A percentile compares a stretch with the other conserved stretches of the same genome.
Evolutionary conservation across 2,113 vertebrate species (phyloP).

Genomic region (Micronycteris hirsuta): DNA sequence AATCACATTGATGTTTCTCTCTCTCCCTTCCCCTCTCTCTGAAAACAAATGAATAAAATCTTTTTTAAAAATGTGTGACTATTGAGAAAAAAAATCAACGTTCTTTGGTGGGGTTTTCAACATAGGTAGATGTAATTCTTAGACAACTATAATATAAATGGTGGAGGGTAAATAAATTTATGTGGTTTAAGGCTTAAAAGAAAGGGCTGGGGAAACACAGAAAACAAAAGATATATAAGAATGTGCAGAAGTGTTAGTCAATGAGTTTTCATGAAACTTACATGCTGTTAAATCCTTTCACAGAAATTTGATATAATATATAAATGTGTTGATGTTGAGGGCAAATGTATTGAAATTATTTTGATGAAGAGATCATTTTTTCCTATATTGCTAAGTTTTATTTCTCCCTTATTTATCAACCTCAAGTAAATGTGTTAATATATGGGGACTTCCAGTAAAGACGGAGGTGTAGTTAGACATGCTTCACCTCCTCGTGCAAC

Average conservation of each 20-base stretch:
- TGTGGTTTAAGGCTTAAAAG: not conserved
- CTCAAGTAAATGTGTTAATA: not conserved
- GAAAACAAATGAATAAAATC: too few relatives aligned
- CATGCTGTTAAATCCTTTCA: not conserved
- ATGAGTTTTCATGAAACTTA: not conserved
- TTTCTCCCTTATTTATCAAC: not conserved
- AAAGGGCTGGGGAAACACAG: not conserved
- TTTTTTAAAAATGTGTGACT: not conserved
- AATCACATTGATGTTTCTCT: too few relatives aligned
- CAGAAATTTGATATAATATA: not conserved
- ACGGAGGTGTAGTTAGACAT: too few relatives aligned
- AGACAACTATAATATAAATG: not conserved
- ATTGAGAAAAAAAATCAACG: not conserved
- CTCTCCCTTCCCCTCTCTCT: too few relatives aligned
- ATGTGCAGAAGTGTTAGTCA: not conserved
- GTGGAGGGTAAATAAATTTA: not conserved
- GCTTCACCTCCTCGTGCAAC: too few relatives aligned
- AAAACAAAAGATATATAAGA: not conserved
- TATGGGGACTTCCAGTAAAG: not conserved
- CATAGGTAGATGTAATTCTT: not conserved
- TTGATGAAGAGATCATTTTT: not conserved
- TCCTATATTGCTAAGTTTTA: not conserved
- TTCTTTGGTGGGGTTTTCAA: not conserved
- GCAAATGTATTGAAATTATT: not conserved
- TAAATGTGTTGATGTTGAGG: not conserved